Percentiles rank a stretch among this genome's conserved stretches.
phyloP scores from a whole-genome alignment of 2,888 invertebrate species.

The Portevinia maculata region DNA sequence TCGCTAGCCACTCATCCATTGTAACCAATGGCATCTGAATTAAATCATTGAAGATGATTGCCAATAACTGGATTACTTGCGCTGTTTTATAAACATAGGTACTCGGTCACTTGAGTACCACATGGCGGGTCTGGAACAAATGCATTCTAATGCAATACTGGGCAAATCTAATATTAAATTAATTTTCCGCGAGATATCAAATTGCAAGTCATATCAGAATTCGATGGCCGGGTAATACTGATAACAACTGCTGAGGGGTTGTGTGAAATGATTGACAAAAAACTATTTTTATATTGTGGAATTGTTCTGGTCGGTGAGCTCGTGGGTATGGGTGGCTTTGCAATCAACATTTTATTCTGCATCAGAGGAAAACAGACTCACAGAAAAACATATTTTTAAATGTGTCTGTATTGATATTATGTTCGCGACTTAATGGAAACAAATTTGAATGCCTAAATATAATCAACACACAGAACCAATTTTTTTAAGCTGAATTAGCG shows the following conservation, averaged over 20 bases:
- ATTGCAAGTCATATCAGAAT: background rate
- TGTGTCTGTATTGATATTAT: too few species aligned
- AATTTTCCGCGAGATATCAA: constrained; percentile 22
- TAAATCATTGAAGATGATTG: constrained; percentile 23
- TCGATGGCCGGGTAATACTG: constrained; percentile 17
- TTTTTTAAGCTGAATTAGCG: too few species aligned
- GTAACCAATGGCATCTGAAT: constrained; percentile 19
- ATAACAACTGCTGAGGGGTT: constrained; percentile 6
- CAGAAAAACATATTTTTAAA: too few species aligned
- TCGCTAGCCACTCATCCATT: constrained; percentile 10
- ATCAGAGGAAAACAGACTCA: too few species aligned
- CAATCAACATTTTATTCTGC: too few species aligned
- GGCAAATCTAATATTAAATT: too few species aligned
- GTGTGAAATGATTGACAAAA: background rate
- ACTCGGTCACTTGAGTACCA: background rate
- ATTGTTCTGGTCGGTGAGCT: background rate
- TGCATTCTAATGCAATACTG: too few species aligned
- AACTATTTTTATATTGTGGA: background rate
- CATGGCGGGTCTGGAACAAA: background rate
- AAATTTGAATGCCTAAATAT: too few species aligned
- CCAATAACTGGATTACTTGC: constrained; percentile 1
- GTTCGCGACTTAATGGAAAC: too few species aligned
- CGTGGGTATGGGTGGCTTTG: background rate
- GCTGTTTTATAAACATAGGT: constrained; percentile 8
- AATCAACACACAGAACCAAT: too few species aligned